Conservation (phyloP, 2,113 vertebrate species). For the Psophia crepitans region DNA sequence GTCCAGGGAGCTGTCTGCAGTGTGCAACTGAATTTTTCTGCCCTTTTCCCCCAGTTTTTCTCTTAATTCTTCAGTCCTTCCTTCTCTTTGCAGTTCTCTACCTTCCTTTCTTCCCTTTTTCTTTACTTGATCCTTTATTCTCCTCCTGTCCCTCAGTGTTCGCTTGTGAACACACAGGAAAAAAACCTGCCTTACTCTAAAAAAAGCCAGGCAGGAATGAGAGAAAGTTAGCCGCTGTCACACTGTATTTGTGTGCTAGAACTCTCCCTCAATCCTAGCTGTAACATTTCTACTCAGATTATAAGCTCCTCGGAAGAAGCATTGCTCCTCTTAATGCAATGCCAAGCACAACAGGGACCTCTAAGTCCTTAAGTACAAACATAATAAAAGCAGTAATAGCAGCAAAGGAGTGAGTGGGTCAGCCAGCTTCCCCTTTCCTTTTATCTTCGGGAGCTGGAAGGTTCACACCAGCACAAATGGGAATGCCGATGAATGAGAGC, state of each 20-base stretch:
- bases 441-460: not conserved
- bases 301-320: not conserved
- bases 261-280: not conserved
- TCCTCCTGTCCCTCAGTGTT: not conserved
- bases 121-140: not conserved
- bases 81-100: not conserved
- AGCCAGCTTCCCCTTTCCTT: not conserved
- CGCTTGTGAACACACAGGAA: not conserved
- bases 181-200: not conserved
- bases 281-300: not conserved
- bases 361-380: not conserved
- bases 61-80: not conserved
- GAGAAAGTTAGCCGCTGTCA: not conserved
- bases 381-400: not conserved
- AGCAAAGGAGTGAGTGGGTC: not conserved
- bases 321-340: not conserved
- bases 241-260: not conserved
- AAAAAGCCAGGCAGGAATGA: not conserved
- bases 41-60: not conserved
- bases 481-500: not conserved
- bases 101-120: not conserved
- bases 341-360: not conserved
- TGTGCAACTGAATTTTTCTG: not conserved
- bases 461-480: not conserved
- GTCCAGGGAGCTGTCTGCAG: not conserved